A percentile compares a stretch with the other conserved stretches of the same genome.
These are phyloP conservation scores for Thymallus thymallus DNA, from an alignment of 2,113 vertebrate species.

Conservation along the genomic window DNA sequence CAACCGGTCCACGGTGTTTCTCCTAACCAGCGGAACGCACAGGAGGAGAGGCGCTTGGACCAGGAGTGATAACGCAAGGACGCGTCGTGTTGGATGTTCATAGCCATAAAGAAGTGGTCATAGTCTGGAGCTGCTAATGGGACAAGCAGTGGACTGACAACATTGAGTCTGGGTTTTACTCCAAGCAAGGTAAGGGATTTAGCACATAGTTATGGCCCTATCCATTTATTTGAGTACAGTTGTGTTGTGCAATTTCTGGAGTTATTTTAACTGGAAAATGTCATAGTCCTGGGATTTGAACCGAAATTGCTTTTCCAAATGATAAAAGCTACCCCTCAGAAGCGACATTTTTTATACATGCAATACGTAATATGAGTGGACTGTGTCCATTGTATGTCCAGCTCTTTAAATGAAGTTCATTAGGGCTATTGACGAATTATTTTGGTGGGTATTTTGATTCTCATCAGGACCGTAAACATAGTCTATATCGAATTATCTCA, in stretches of 20 bases:
- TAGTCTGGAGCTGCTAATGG: constrained; percentile 35
- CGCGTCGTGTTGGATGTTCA: constrained; percentile 46
- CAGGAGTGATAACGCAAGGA: constrained; percentile 36
- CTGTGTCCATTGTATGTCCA: no score
- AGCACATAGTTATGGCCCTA: not conserved
- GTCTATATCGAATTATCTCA: not conserved
- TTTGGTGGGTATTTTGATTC: no score
- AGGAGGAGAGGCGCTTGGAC: constrained; percentile 7
- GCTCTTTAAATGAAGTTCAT: no score
- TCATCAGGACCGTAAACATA: not conserved
- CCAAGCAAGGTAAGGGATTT: constrained; percentile 34
- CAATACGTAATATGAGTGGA: no score
- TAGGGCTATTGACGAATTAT: no score
- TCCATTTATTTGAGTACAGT: not conserved
- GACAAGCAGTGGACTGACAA: constrained; percentile 26
- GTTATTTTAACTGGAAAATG: not conserved
- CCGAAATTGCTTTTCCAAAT: not conserved
- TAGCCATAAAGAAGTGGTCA: constrained; percentile 30
- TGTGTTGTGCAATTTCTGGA: not conserved
- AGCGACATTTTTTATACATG: no score
- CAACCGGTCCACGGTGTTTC: not conserved
- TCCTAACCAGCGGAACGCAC: constrained; percentile 14
- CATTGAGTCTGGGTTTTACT: constrained; percentile 18
- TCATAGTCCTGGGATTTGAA: not conserved
- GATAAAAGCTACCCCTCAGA: not conserved